Evolutionary conservation across 1,140 invertebrate genomes (phyloP), one percentile per base, ranked within the genome.

Genomic region (Tetragonula clypearis): DNA sequence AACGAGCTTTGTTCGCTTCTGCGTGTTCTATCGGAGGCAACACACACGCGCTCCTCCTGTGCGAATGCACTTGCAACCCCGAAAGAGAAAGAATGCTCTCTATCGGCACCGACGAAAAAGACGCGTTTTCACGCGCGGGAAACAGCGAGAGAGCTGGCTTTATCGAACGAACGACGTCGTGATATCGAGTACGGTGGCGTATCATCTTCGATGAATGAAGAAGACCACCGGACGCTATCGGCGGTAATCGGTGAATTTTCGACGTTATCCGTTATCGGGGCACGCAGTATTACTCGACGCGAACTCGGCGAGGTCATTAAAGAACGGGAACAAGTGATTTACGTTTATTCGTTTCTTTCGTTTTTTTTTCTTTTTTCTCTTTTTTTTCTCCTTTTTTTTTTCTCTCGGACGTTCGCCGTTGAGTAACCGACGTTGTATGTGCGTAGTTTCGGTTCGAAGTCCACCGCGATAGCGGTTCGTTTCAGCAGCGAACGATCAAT

Each of bases 1-100:
- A 86, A 88, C 87, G 69, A 62, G 76, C 80, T 88, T 80, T 77
- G 87, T 82, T 84, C 68, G 62, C 76, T 73, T 82, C 53, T 84
- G n/a, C 82, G 76, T 49, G 82, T 55, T 62, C 76, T 72, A 71
- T 84, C 82, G 66, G 6, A 72, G n/a, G 68, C 83, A 84, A 80
- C 3, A 35, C 3, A 35, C 65, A 75, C 49, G 77, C 72, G 58
- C 62, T 71, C 41, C 75, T 85, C 65, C 55, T 53, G 86, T 82
- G 68, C 87, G 75, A 74, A 73, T 58, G 85, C 74, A 79, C 86
- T 87, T 77, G 62, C 78, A 86, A 87, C 55, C 62, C 30, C 41
- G 62, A 26, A 23, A 87, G 76, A 66, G 65, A 84, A 35, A 79
- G 30, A 56, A 41, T 21, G 30, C 35, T 66, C 78, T 68, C 74